Percentiles rank a stretch among this genome's conserved stretches.
Conservation (phyloP, 2,113 vertebrate genomes). For the Phylloscopus whistleri region DNA sequence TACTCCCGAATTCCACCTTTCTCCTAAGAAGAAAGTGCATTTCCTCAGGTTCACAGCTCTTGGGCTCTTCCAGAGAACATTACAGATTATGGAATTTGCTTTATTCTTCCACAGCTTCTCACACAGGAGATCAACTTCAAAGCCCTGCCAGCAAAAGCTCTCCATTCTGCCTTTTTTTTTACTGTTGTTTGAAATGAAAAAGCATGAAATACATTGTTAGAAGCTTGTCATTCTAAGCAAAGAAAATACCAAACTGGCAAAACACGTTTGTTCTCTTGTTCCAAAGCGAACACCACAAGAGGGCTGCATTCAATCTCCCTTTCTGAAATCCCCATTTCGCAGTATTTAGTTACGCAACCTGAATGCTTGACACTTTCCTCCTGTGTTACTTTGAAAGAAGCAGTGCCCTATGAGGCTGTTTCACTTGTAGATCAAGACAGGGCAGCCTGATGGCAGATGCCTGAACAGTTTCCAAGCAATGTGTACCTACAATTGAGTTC, state of each 20-base stretch:
- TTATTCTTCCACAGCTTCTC: background rate
- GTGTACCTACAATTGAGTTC: background rate
- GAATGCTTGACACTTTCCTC: background rate
- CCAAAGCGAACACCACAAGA: background rate
- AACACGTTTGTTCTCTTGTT: background rate
- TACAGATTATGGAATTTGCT: background rate
- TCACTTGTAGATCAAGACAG: background rate
- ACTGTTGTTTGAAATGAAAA: background rate
- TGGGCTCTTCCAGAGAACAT: background rate
- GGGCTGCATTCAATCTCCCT: slow-evolving; percentile 25
- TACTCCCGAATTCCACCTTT: background rate
- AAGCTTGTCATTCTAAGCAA: background rate
- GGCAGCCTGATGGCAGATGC: background rate
- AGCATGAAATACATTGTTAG: background rate
- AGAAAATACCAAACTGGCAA: background rate
- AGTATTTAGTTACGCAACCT: background rate
- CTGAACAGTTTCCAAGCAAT: background rate
- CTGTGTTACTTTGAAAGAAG: background rate
- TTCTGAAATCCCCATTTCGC: slow-evolving; percentile 15
- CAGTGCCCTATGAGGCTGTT: fast-evolving
- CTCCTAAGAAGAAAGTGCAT: background rate
- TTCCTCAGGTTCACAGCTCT: background rate
- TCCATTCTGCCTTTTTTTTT: background rate
- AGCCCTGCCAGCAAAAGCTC: background rate
- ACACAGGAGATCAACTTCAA: background rate